These are phyloP conservation scores for Pristionchus arcanus DNA, from an alignment of 2,888 invertebrate species.

Conservation along the genomic window DNA sequence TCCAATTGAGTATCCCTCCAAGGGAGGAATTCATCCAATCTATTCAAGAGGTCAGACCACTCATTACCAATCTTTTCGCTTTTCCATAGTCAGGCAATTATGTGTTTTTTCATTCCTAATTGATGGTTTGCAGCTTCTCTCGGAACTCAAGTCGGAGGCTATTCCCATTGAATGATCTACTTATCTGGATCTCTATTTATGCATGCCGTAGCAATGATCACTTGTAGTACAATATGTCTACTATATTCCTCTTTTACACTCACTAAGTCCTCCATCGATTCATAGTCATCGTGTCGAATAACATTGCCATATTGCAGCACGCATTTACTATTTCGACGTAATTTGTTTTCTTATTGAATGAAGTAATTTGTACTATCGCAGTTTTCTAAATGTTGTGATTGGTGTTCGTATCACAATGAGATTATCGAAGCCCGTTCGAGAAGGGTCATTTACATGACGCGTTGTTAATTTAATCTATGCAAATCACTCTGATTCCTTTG, in stretches of 20 bases:
- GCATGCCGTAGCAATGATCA: neutral
- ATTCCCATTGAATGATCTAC: constrained; percentile 4
- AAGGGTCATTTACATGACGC: too few relatives aligned
- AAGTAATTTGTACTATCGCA: neutral
- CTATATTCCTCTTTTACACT: neutral
- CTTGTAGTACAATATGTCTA: neutral
- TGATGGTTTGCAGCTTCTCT: constrained; percentile 23
- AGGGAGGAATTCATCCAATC: constrained; percentile 17
- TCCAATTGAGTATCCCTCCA: neutral
- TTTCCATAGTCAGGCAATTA: too few relatives aligned
- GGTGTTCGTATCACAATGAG: neutral
- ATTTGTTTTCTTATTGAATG: constrained; percentile 19
- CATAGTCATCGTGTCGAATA: constrained; percentile 25
- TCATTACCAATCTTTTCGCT: too few relatives aligned
- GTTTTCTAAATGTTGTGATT: neutral
- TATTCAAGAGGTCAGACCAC: constrained; percentile 1
- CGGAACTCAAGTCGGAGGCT: constrained; percentile 18
- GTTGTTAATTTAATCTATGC: too few relatives aligned
- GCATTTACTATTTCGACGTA: constrained; percentile 20
- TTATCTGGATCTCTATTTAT: too few relatives aligned
- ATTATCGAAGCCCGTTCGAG: neutral
- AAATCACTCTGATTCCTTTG: neutral
- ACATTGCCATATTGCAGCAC: constrained; percentile 40
- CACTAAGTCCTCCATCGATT: constrained; percentile 9
- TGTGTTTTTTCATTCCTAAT: neutral